Base-by-base conservation (phyloP, 2,888 invertebrate genomes). In the Allygus modestus region DNA sequence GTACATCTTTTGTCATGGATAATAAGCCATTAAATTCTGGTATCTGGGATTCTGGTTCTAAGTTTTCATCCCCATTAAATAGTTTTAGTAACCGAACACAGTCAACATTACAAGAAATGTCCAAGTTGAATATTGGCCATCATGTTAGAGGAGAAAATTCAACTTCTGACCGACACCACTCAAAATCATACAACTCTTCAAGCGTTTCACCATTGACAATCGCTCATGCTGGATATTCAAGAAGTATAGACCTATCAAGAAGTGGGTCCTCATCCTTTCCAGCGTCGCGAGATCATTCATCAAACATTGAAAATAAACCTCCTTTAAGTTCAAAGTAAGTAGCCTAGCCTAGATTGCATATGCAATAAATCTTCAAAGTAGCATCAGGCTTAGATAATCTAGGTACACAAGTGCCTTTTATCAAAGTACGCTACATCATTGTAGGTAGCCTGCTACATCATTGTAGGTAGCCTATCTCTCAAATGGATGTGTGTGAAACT, bases 251-350 rank as follows among this genome's bases (percentile, higher is more conserved):
- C 17, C 20, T 65, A 31, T 65, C 31, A 31, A 26, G 31, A 31
- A 65, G 65, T 65, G 65, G 65, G 15, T 5, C 15, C 17, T 65
- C 28, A 28, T 28, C 65, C 20, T 31, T 31, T 28, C 28, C 65
- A 15, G 28, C 28, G 9, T 65, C 31, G 2, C 17, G 12, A 65
- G 28, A 65, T 65, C 26, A 15, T 5, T 1, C 65, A 15, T 5
- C 65, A 11, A 65, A 65, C 31, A 31, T 65, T 28, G 65, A 65
- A 65, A 65, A 65, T 31, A 65, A 65, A 17, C 65, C 65, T 28
- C 65, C 65, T 65, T 28, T 65, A 31, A 65, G n/a, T 65, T 28
- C 28, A 28, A 65, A 65, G 31, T 65, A 65, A 54, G 54, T 54
- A 17, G 46, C 46, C 37, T 37, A 37, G n/a, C n/a, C n/a, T n/a